Evolutionary conservation across 2,797 vertebrate genomes (phyloP).

Genomic region (Orientallactaga sibirica): DNA sequence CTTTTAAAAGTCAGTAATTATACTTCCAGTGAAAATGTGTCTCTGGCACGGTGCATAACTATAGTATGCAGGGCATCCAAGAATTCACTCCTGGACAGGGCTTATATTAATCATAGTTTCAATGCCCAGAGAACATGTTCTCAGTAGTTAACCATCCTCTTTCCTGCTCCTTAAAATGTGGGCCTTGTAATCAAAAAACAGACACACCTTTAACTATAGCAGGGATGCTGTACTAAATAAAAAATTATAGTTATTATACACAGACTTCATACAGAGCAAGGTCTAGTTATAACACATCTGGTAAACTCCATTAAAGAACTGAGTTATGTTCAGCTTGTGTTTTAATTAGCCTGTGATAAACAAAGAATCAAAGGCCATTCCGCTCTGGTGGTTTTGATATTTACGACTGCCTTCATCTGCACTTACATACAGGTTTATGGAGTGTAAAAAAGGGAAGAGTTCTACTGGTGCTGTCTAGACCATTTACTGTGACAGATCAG

Average conservation of each 20-base stretch:
- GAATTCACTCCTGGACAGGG: slow-evolving; percentile 75
- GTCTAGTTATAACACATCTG: slow-evolving; percentile 87
- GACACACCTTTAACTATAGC: slow-evolving; percentile 80
- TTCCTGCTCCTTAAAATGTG: slow-evolving; percentile 77
- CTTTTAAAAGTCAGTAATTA: slow-evolving; percentile 82
- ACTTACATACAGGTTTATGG: slow-evolving; percentile 83
- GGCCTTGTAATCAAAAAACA: slow-evolving; percentile 83
- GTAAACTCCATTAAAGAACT: slow-evolving; percentile 87
- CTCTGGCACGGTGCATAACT: slow-evolving; percentile 55
- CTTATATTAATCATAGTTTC: slow-evolving; percentile 76
- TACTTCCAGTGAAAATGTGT: slow-evolving; percentile 68
- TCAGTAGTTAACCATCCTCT: slow-evolving; percentile 77
- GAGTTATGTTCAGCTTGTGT: slow-evolving; percentile 86
- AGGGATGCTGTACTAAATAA: slow-evolving; percentile 81
- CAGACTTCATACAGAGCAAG: slow-evolving; percentile 74
- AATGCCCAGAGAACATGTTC: slow-evolving; percentile 70
- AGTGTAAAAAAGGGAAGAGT: slow-evolving; percentile 79
- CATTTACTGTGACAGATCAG: slow-evolving; percentile 57
- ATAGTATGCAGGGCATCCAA: slow-evolving; percentile 5
- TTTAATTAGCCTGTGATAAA: slow-evolving; percentile 89
- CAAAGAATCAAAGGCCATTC: slow-evolving; percentile 88
- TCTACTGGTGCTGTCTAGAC: slow-evolving; percentile 67
- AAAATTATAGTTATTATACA: slow-evolving; percentile 85
- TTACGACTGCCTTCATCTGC: slow-evolving; percentile 84
- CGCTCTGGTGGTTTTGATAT: slow-evolving; percentile 86